Evolutionary conservation across 2,113 vertebrate species (phyloP).

Genomic region (Eurystomus gularis): DNA sequence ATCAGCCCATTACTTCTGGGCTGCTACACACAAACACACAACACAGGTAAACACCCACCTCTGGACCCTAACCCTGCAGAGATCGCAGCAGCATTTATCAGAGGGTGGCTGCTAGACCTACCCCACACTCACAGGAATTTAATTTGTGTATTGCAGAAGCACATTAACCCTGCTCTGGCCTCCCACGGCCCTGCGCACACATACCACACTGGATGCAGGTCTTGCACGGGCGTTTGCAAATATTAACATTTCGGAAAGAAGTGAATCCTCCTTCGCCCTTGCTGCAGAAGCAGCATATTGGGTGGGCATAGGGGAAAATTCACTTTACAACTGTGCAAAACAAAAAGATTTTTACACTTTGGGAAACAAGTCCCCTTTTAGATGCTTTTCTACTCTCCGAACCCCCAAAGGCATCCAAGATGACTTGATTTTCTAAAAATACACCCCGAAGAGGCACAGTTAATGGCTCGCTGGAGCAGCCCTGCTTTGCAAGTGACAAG

Average conservation of each 20-base stretch:
- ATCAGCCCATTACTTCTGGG: neutral
- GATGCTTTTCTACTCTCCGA: neutral
- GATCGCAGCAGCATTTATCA: neutral
- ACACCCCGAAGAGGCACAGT: neutral
- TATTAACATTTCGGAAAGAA: neutral
- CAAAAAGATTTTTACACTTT: neutral
- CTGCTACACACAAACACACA: neutral
- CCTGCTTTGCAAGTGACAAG: neutral
- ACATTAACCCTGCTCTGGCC: neutral
- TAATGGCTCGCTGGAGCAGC: neutral
- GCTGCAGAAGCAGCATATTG: neutral
- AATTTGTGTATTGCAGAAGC: neutral
- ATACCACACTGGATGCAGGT: neutral
- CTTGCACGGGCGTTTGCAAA: neutral
- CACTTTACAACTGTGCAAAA: neutral
- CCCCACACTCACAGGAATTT: neutral
- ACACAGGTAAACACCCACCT: neutral
- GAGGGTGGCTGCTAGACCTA: neutral
- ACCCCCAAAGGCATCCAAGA: neutral
- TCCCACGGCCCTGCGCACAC: neutral
- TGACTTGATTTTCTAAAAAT: neutral
- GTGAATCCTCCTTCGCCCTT: neutral
- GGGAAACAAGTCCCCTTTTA: neutral
- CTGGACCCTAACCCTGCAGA: neutral
- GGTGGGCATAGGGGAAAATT: neutral